Evolutionary conservation across 2,113 vertebrate genomes (phyloP).

Genomic region (Abramis brama): DNA sequence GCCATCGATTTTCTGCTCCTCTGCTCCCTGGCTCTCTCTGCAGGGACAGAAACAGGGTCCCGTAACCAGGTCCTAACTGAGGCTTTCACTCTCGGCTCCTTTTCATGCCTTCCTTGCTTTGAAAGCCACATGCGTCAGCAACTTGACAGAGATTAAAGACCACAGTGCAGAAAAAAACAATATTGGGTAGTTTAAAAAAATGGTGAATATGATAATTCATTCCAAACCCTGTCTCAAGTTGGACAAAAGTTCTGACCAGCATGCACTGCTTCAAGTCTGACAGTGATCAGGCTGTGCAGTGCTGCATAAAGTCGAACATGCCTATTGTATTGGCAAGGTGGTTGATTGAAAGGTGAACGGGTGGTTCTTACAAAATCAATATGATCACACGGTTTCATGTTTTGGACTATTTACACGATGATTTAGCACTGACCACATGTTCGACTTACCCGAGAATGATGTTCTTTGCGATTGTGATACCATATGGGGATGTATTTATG

Average conservation of each 20-base stretch:
- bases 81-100: constrained; percentile 56
- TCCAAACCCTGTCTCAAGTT: background rate
- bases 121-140: constrained; percentile 1
- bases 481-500: background rate
- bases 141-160: constrained; percentile 3
- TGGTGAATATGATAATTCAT: background rate
- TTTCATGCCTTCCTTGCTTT: constrained; percentile 5
- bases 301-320: no score
- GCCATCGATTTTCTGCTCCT: constrained; percentile 55
- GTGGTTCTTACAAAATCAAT: background rate
- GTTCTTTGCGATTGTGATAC: background rate
- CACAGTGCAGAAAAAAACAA: background rate
- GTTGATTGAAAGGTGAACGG: background rate
- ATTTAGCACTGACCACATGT: background rate
- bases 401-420: background rate
- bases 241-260: no score
- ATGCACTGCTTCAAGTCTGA: no score
- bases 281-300: no score
- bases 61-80: constrained; percentile 37
- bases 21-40: constrained; percentile 12
- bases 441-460: background rate
- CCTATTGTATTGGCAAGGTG: no score
- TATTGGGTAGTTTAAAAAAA: background rate
- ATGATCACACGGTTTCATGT: background rate
- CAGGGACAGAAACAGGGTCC: constrained; percentile 14